Evolutionary conservation across 2,113 vertebrate species (phyloP), one percentile per base, ranked within the genome.

Genomic region (Podarcis cretensis): DNA sequence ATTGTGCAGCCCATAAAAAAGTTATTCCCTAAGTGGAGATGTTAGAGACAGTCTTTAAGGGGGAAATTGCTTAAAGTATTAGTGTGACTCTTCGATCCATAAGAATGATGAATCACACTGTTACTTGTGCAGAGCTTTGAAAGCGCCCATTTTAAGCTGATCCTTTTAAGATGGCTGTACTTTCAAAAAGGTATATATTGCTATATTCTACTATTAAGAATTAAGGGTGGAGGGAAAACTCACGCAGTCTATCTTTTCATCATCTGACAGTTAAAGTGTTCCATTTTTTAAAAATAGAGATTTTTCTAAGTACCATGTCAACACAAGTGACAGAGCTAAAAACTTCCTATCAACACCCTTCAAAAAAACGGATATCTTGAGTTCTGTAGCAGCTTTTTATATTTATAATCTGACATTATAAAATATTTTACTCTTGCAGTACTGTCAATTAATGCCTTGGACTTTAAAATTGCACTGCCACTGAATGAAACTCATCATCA

Each of bases 311-410:
- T 86, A 57, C 27, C 37, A 81, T 40, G 74, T 83, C 71, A 83
- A 77, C 40, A 82, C 63, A 71, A 77, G 25, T 69, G 73, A 63
- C 18, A 35, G 25, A 86, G 63, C 63, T 63, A 82, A 86, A 86
- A 90, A 84, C 63, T 68, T 90, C 40, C 71, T 83, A 83, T 84
- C 87, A 88, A 88, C 73, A 83, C 59, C 79, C 57, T 63, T 82
- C 37, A 74, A 37, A 82, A 82, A 79, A 48, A 86, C n/a, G 48
- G 35, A 90, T 76, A 71, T 71, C 35, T 90, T 83, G n/a, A 86
- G 59, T 73, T 84, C 63, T 14, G 71, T 65, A 86, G 63, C 77
- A 37, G 73, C 30, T 79, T 35, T 71, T 32, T 69, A 68, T 23
- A 40, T 25, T 75, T 43, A 74, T 82, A 37, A 30, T 37, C 48